A percentile compares a stretch with the other conserved stretches of the same genome.
Conservation (phyloP, 2,888 invertebrate genomes). For the Torymus tubicola region DNA sequence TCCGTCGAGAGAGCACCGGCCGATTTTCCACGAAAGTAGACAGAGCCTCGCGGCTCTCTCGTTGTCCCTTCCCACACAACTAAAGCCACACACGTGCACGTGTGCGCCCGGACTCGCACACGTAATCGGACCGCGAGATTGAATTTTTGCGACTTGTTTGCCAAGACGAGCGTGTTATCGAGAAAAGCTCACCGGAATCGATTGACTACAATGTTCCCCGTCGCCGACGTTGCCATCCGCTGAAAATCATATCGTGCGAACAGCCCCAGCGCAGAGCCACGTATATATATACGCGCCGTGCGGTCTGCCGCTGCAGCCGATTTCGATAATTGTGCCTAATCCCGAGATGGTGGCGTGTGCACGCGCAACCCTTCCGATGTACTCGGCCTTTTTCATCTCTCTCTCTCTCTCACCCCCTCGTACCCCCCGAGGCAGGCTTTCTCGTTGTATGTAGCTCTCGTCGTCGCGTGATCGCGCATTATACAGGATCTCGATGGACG, state of each 20-base stretch:
- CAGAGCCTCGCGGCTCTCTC: too few species aligned
- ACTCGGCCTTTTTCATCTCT: slow-evolving; percentile 44
- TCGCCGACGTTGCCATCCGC: neutral
- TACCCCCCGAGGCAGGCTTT: slow-evolving; percentile 33
- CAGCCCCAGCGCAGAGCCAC: neutral
- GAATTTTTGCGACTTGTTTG: slow-evolving; percentile 58
- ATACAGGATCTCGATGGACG: slow-evolving; percentile 34
- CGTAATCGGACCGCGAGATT: slow-evolving; percentile 50
- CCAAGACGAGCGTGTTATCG: slow-evolving; percentile 35
- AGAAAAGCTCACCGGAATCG: slow-evolving; percentile 13
- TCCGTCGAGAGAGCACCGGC: too few species aligned
- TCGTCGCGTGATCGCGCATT: slow-evolving; percentile 42
- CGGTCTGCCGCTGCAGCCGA: slow-evolving; percentile 67
- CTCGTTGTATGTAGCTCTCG: neutral
- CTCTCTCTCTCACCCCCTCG: slow-evolving; percentile 60
- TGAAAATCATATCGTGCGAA: slow-evolving; percentile 35
- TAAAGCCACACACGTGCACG: too few species aligned
- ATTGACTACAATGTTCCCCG: slow-evolving; percentile 35
- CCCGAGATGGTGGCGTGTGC: slow-evolving; percentile 67
- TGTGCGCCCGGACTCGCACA: too few species aligned
- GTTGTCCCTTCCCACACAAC: too few species aligned
- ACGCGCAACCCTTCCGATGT: slow-evolving; percentile 64
- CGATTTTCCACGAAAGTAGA: too few species aligned
- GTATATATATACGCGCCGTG: neutral
- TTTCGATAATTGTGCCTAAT: slow-evolving; percentile 74